Conservation (phyloP, 2,888 invertebrate genomes). For the Beris chalybata region DNA sequence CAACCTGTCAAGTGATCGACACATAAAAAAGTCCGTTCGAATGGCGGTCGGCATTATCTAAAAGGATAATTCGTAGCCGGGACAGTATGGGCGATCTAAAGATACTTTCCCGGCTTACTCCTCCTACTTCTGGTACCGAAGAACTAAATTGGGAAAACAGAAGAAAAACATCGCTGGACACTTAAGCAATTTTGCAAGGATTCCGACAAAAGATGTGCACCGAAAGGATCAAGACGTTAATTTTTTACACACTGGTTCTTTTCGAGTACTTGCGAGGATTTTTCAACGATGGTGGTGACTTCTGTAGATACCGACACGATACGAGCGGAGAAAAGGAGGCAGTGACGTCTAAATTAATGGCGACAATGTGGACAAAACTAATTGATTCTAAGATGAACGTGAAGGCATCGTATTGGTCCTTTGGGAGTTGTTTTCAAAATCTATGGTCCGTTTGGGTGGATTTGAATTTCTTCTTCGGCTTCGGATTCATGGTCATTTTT, state of each 20-base stretch:
- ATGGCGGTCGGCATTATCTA: constrained; percentile 2
- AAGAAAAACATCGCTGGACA: not conserved
- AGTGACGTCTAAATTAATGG: constrained; percentile 43
- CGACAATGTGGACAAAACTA: constrained; percentile 56
- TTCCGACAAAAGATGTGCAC: constrained; percentile 28
- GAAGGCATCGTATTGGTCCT: constrained; percentile 20
- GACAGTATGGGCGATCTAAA: not conserved
- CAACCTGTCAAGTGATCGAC: not conserved
- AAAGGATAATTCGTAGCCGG: not conserved
- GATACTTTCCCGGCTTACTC: constrained; percentile 1
- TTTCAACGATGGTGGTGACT: constrained; percentile 30
- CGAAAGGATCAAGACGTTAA: constrained; percentile 27
- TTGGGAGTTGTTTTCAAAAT: constrained; percentile 13
- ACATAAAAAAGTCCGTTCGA: not conserved
- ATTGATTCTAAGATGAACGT: constrained; percentile 51
- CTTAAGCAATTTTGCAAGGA: constrained; percentile 6
- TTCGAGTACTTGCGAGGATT: constrained; percentile 28
- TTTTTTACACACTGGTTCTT: constrained; percentile 15
- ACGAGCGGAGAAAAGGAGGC: constrained; percentile 10
- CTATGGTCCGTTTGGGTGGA: too few species aligned
- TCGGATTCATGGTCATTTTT: too few species aligned
- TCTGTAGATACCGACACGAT: constrained; percentile 9
- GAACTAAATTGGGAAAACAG: constrained; percentile 12
- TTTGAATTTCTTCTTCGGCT: too few species aligned
- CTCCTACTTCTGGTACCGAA: constrained; percentile 12